Evolutionary conservation across 2,888 invertebrate species (phyloP), one percentile per base, ranked within the genome.

Genomic region (Agrochola circellaris): DNA sequence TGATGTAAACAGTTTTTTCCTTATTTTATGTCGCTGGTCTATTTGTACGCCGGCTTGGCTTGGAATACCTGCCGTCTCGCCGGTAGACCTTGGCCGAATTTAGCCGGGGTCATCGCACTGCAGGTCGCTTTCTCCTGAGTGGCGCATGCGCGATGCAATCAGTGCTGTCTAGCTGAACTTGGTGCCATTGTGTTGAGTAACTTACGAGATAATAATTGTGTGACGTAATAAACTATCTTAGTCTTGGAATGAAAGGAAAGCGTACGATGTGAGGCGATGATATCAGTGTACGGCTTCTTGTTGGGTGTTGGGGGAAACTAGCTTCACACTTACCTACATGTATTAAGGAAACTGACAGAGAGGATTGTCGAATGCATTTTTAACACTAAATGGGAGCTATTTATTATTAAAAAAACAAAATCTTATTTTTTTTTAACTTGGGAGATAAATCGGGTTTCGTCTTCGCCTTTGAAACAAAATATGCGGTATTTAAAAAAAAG

Each of bases 51-150:
- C 80, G 73, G 77, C 76, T 79, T 83, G 73, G 77, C 76, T 79
- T 83, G 89, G 90, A 89, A 89, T 89, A 84, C 79, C 85, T 88
- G 90, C 81, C 88, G 90, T 91, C 90, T 89, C 90, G 88, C 84
- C 88, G 87, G 79, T 73, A 92, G 95, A 95, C 95, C 96, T 96
- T 96, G 96, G 95, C 95, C 95, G 95, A 96, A 94, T 95, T 95
- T 93, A 93, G 92, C 89, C 84, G 91, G 91, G 94, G 93, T 95
- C 93, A 91, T 90, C 88, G 94, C 90, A 92, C 92, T 90, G 90
- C 91, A 91, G 92, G 93, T 93, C 92, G 96, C 96, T 96, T 96
- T 96, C 95, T 94, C 94, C 92, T 85, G 87, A 80, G 89, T 83
- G 82, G 89, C 92, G 93, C 93, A 92, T 92, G 93, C 92, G 93